Percentiles rank a stretch among this genome's conserved stretches.
Conservation (phyloP, 2,888 invertebrate species). For the Nowickia ferox region DNA sequence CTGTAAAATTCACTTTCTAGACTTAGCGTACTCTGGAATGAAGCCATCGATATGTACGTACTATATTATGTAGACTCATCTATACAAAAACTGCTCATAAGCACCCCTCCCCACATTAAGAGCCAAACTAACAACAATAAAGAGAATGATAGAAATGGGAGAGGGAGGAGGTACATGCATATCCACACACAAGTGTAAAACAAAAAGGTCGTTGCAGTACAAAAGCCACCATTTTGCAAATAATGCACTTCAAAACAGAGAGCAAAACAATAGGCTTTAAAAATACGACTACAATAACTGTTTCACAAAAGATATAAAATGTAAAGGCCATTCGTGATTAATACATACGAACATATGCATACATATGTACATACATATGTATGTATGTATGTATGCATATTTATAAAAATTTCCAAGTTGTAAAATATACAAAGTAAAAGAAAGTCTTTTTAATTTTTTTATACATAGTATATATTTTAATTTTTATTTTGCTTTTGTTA, state of each 20-base stretch:
- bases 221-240: constrained; percentile 61
- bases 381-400: not conserved
- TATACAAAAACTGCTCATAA: constrained; percentile 32
- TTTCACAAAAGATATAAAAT: constrained; percentile 57
- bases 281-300: constrained; percentile 69
- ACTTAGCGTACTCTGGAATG: too few species aligned
- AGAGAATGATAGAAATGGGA: not conserved
- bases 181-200: not conserved
- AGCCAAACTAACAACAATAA: not conserved
- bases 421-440: constrained; percentile 16
- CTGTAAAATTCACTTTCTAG: too few species aligned
- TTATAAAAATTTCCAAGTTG: not conserved
- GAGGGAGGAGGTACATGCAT: not conserved
- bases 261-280: constrained; percentile 18
- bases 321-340: constrained; percentile 40
- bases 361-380: constrained; percentile 1
- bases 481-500: constrained; percentile 55
- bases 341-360: not conserved
- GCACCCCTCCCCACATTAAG: not conserved
- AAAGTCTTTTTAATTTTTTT: constrained; percentile 35
- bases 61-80: constrained; percentile 7
- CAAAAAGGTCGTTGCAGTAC: constrained; percentile 50
- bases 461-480: constrained; percentile 45
- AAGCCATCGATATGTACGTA: too few species aligned
- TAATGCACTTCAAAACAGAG: constrained; percentile 44